Percentiles rank a stretch among this genome's conserved stretches.
These are phyloP conservation scores for Caenorhabditis brenneri DNA, from an alignment of 1,140 invertebrate species.

Conservation along the genomic window DNA sequence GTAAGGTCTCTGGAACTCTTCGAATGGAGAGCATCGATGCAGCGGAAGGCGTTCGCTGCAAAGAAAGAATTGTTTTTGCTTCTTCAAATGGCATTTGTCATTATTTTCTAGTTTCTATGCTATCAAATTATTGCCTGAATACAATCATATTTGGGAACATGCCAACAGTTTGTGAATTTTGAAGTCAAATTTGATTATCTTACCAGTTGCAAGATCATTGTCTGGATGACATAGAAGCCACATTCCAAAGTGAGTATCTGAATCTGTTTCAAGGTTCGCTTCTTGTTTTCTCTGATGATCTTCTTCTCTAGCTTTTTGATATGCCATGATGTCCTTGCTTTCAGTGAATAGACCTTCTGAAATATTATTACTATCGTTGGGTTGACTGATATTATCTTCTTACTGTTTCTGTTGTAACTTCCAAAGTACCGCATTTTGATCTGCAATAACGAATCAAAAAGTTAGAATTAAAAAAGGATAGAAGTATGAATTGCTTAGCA, in stretches of 20 bases:
- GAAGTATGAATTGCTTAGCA: background rate
- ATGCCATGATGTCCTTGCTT: conserved; percentile 4
- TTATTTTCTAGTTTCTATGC: too few relatives aligned
- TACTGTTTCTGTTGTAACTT: background rate
- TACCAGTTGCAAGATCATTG: background rate
- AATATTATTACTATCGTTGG: background rate
- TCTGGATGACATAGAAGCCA: conserved; percentile 21
- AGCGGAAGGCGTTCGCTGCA: too few relatives aligned
- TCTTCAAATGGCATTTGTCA: too few relatives aligned
- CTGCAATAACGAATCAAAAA: background rate
- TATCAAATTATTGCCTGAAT: too few relatives aligned
- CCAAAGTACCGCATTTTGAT: background rate
- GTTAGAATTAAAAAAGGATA: background rate
- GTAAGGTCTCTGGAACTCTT: too few relatives aligned
- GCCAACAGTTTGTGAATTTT: too few relatives aligned
- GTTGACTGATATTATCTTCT: background rate
- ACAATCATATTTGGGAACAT: too few relatives aligned
- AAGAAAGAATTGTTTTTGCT: too few relatives aligned
- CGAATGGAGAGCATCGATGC: too few relatives aligned
- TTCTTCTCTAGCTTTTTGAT: background rate
- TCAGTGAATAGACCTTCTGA: background rate
- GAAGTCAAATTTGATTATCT: too few relatives aligned
- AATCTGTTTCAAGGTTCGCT: background rate
- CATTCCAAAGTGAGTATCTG: background rate
- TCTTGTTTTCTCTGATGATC: background rate